Percentiles rank a stretch among this genome's conserved stretches.
phyloP scores from a whole-genome alignment of 2,888 invertebrate species.

The Eurytoma adleriae region DNA sequence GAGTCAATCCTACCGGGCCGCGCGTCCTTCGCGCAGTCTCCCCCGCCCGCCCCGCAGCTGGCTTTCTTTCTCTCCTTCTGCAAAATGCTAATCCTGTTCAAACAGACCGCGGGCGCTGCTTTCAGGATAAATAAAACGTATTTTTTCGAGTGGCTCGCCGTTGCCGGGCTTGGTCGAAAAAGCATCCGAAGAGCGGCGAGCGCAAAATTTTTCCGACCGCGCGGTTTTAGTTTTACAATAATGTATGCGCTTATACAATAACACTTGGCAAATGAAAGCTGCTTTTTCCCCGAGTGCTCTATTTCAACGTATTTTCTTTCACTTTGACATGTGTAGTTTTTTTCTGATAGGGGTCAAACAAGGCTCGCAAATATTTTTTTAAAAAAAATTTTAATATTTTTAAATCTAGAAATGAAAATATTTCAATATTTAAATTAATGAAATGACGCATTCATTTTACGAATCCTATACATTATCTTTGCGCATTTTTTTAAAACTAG shows the following conservation, averaged over 20 bases:
- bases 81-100: conserved; percentile 63
- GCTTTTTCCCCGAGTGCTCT: not conserved
- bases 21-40: conserved; percentile 59
- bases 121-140: conserved; percentile 36
- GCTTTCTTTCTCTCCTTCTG: conserved; percentile 62
- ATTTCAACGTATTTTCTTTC: not conserved
- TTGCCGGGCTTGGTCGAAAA: not conserved
- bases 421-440: no score
- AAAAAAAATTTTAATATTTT: no score
- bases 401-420: no score
- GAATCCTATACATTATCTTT: no score
- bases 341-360: no score
- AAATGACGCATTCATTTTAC: no score
- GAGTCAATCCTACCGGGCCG: conserved; percentile 62
- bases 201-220: conserved; percentile 23
- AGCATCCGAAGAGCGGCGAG: conserved; percentile 1
- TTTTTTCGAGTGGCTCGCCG: conserved; percentile 27
- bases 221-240: not conserved
- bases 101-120: conserved; percentile 52
- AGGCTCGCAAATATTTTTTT: no score
- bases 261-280: not conserved
- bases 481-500: no score
- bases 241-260: not conserved
- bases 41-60: conserved; percentile 51
- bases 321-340: no score